Base-by-base conservation (phyloP, 2,888 invertebrate species). In the Branchellion lobata region DNA sequence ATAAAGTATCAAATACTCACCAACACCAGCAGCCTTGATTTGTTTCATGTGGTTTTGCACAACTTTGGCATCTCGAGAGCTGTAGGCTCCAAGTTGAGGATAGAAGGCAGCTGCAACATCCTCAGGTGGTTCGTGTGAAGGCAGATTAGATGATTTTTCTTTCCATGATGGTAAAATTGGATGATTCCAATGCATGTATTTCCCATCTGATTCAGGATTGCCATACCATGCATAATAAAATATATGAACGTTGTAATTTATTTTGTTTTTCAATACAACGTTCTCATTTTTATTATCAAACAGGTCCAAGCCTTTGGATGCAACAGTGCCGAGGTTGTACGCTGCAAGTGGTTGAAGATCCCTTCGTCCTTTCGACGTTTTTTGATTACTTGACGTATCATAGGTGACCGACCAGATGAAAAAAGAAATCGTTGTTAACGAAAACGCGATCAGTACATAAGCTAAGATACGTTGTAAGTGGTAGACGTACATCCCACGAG, bases 1-100 rank as follows among this genome's bases (percentile, higher is more conserved):
- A n/a, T n/a, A n/a, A n/a, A n/a, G n/a, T n/a, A n/a, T n/a, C n/a
- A n/a, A 27, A 47, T 1, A 33, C 78, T 80, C 84, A 88, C 87
- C 89, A 81, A 91, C 89, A 76, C 91, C 91, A 73, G 90, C 88
- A 69, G 88, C 88, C 72, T 88, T 88, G 21, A 92, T 89, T 85
- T 91, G 90, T 82, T 89, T 87, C 89, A 92, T 91, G 83, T 92
- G 92, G 77, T 88, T 86, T 33, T 89, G 86, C 51, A 91, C 87
- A 51, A 91, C 87, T 77, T 85, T 85, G 84, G 87, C 84, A 84
- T 90, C 89, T 80, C 85, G 84, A 1, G 90, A 90, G 84, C 90
- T 90, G 85, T 90, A 90, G 53, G 89, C 87, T 0, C 90, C 90
- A 18, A 90, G 84, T 65, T 85, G 80, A 8, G 90, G 90, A 83